A percentile compares a stretch with the other conserved stretches of the same genome.
phyloP scores from a whole-genome alignment of 2,113 vertebrate species.

The Megalops atlanticus region DNA sequence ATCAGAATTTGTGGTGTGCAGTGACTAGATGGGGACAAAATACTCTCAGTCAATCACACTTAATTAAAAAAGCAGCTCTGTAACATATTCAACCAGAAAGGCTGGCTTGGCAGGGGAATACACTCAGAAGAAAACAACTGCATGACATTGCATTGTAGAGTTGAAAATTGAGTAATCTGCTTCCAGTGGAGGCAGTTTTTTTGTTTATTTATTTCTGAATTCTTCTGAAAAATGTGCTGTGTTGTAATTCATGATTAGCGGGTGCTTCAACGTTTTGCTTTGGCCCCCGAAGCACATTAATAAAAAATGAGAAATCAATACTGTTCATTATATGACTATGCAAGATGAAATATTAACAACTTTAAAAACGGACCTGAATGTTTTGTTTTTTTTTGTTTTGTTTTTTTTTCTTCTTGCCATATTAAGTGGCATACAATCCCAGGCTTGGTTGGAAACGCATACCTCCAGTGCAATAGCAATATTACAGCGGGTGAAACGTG shows the following conservation, averaged over 20 bases:
- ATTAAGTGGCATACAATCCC: slow-evolving; percentile 34
- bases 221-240: slow-evolving; percentile 43
- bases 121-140: background rate
- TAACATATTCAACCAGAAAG: background rate
- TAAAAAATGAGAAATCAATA: slow-evolving; percentile 77
- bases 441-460: slow-evolving; percentile 60
- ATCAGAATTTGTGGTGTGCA: background rate
- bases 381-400: slow-evolving; percentile 44
- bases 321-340: slow-evolving; percentile 60
- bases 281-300: slow-evolving; percentile 67
- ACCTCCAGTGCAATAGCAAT: slow-evolving; percentile 56
- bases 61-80: slow-evolving; percentile 3
- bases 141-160: background rate
- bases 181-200: background rate
- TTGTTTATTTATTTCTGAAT: background rate
- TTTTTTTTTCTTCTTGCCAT: slow-evolving; percentile 38
- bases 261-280: slow-evolving; percentile 47
- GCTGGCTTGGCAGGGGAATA: background rate
- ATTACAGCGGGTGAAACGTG: slow-evolving; percentile 43
- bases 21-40: background rate
- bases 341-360: slow-evolving; percentile 74
- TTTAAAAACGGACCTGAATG: slow-evolving; percentile 66
- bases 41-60: background rate
- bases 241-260: slow-evolving; percentile 58
- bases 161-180: background rate